Conservation (phyloP, 2,113 vertebrate species). For the Thymallus thymallus region DNA sequence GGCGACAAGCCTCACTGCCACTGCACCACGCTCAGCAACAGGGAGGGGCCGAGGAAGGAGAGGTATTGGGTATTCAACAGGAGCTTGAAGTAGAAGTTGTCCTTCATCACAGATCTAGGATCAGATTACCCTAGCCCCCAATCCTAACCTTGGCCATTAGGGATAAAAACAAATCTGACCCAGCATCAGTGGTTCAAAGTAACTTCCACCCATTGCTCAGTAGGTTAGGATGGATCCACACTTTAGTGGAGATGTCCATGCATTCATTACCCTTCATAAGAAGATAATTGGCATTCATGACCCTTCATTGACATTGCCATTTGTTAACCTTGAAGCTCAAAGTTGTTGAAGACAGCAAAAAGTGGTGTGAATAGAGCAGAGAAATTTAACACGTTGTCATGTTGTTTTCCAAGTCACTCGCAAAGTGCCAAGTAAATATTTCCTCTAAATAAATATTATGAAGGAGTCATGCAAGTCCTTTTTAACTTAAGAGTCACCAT, state of each 20-base stretch:
- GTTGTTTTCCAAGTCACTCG: background rate
- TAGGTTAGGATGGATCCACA: background rate
- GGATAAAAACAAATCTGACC: background rate
- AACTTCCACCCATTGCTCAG: background rate
- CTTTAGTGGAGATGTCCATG: background rate
- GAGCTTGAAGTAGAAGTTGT: background rate
- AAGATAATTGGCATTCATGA: too few species aligned
- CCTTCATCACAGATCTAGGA: background rate
- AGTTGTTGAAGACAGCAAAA: background rate
- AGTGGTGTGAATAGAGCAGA: background rate
- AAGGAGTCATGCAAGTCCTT: background rate
- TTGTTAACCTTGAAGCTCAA: background rate
- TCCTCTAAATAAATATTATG: background rate
- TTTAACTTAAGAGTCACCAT: background rate
- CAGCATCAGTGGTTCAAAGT: background rate
- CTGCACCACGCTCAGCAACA: background rate
- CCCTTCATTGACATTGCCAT: background rate
- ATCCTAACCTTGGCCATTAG: background rate
- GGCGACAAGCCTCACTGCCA: constrained; percentile 10
- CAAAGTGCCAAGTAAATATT: background rate
- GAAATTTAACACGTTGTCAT: background rate
- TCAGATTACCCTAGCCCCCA: background rate
- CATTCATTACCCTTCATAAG: too few species aligned
- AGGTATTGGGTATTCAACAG: background rate
- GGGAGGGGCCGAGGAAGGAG: background rate